These are phyloP conservation scores for Astyanax mexicanus DNA, from an alignment of 2,797 vertebrate genomes.

Conservation along the genomic window DNA sequence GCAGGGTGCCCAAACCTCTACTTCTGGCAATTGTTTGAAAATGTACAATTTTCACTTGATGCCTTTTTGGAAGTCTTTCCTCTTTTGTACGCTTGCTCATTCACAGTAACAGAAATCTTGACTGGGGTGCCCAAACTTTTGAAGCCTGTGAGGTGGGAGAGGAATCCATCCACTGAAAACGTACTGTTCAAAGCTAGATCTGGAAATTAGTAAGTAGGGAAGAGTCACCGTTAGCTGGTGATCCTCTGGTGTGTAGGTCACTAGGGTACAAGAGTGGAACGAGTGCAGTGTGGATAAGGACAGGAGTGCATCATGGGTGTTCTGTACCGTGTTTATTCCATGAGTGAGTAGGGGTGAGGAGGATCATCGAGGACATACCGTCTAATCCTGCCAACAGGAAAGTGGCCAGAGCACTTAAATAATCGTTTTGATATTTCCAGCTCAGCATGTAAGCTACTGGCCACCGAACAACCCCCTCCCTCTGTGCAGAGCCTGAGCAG, in stretches of 20 bases:
- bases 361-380: slow-evolving; percentile 34
- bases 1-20: too few relatives aligned
- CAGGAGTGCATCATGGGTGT: neutral
- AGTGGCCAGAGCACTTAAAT: slow-evolving; percentile 28
- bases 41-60: too few relatives aligned
- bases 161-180: too few relatives aligned
- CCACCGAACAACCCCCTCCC: slow-evolving; percentile 7
- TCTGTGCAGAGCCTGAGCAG: slow-evolving; percentile 14
- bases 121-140: too few relatives aligned
- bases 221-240: slow-evolving; percentile 9
- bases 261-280: slow-evolving; percentile 27
- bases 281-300: slow-evolving; percentile 3
- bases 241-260: slow-evolving; percentile 33
- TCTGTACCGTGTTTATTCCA: neutral
- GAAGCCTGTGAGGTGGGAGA: too few relatives aligned
- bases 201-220: neutral
- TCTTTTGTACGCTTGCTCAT: too few relatives aligned
- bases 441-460: slow-evolving; percentile 38
- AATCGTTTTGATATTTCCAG: slow-evolving; percentile 52
- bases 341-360: neutral
- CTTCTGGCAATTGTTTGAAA: too few relatives aligned
- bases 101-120: too few relatives aligned
- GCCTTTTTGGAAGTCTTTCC: too few relatives aligned
- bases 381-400: slow-evolving; percentile 47
- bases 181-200: too few relatives aligned